Percentiles rank a stretch among this genome's conserved stretches.
Evolutionary conservation across 1,140 invertebrate genomes (phyloP).

Genomic region (Neuroterus valhalla): DNA sequence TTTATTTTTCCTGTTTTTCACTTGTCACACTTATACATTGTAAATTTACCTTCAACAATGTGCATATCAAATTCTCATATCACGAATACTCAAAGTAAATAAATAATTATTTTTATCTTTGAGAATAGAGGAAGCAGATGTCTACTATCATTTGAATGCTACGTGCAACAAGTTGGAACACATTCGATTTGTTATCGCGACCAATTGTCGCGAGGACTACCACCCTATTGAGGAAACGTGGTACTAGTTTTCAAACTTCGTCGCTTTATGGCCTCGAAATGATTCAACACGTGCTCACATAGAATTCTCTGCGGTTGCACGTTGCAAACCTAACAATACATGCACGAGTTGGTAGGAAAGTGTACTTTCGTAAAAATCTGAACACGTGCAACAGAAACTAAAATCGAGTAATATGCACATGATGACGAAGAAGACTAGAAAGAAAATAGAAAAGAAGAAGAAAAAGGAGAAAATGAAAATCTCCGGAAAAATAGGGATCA

Average conservation of each 20-base stretch:
- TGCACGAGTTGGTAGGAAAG: background rate
- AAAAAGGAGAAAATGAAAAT: background rate
- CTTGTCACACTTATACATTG: too few species aligned
- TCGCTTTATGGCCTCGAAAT: constrained; percentile 21
- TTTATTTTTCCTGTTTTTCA: too few species aligned
- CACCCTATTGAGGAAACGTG: constrained; percentile 22
- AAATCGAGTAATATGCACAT: background rate
- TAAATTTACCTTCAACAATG: background rate
- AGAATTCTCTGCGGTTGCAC: constrained; percentile 1
- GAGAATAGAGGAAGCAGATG: background rate
- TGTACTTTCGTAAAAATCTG: background rate
- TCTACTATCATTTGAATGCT: constrained; percentile 1
- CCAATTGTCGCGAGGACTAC: constrained; percentile 18
- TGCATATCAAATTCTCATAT: background rate
- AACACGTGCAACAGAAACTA: constrained; percentile 9
- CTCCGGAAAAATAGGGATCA: background rate
- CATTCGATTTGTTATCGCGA: constrained; percentile 14
- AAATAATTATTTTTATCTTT: background rate
- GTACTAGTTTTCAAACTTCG: constrained; percentile 19
- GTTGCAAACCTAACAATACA: constrained; percentile 16
- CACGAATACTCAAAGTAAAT: background rate
- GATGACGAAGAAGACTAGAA: background rate
- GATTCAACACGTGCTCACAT: background rate
- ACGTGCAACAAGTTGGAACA: background rate
- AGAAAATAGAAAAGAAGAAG: background rate